These are phyloP conservation scores for Sinosuthora webbiana DNA, from an alignment of 2,113 vertebrate genomes.

Conservation along the genomic window DNA sequence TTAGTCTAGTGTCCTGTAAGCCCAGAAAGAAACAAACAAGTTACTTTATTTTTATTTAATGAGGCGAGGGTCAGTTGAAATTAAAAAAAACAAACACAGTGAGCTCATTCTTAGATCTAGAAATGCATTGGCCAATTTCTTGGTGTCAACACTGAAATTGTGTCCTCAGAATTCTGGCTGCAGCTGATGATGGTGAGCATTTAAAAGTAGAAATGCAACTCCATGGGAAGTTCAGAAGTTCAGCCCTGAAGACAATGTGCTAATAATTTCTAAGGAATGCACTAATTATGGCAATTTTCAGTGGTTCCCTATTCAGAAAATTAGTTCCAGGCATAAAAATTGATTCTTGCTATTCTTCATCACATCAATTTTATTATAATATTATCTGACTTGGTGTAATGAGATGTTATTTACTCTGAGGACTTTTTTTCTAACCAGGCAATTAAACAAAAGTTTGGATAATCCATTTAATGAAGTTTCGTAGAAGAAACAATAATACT, in stretches of 20 bases:
- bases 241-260: background rate
- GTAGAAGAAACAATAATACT: background rate
- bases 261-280: background rate
- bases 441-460: background rate
- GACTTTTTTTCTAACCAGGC: background rate
- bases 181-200: background rate
- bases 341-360: background rate
- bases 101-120: background rate
- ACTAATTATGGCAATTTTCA: background rate
- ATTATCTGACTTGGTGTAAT: background rate
- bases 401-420: background rate
- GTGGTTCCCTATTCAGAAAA: background rate
- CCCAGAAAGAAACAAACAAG: rapidly evolving
- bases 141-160: background rate
- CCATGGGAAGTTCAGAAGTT: background rate
- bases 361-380: background rate
- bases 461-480: background rate
- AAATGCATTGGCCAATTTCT: background rate
- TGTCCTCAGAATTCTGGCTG: background rate
- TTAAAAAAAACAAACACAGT: background rate
- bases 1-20: background rate
- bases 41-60: background rate
- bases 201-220: background rate
- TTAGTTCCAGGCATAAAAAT: background rate
- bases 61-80: background rate